Percentiles rank a stretch among this genome's conserved stretches.
phyloP scores from a whole-genome alignment of 2,113 vertebrate genomes.

The Narcine bancroftii region DNA sequence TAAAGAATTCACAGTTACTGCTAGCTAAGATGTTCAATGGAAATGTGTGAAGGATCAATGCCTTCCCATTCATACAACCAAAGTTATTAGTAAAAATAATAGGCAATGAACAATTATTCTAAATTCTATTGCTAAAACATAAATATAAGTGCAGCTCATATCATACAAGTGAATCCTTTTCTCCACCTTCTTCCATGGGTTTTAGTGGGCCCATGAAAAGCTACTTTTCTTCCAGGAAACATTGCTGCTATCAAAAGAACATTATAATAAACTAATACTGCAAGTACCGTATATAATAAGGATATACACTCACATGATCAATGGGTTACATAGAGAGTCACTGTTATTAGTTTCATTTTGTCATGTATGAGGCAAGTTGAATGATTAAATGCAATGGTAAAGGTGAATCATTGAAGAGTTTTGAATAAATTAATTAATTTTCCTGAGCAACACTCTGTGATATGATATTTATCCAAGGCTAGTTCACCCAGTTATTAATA shows the following conservation, averaged over 20 bases:
- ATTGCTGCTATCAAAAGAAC: not conserved
- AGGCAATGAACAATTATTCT: not conserved
- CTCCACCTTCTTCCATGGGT: not conserved
- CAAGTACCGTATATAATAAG: not conserved
- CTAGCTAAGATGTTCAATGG: too few relatives aligned
- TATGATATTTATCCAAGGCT: not conserved
- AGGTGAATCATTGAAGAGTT: not conserved
- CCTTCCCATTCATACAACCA: not conserved
- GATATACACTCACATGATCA: too few relatives aligned
- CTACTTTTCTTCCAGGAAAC: not conserved
- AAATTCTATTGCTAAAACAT: not conserved
- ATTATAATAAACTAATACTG: too few relatives aligned
- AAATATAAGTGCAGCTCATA: not conserved
- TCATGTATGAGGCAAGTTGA: not conserved
- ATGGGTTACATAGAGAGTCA: not conserved
- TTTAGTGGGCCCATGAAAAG: not conserved
- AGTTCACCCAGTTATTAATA: not conserved
- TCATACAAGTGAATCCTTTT: not conserved
- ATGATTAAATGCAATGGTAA: not conserved
- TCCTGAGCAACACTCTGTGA: not conserved
- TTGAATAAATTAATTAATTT: not conserved
- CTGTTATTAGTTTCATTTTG: not conserved
- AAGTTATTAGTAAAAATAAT: not conserved
- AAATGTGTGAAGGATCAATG: not conserved
- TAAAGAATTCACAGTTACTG: not conserved